Evolutionary conservation across 2,113 vertebrate genomes (phyloP).

Genomic region (Geococcyx californianus): DNA sequence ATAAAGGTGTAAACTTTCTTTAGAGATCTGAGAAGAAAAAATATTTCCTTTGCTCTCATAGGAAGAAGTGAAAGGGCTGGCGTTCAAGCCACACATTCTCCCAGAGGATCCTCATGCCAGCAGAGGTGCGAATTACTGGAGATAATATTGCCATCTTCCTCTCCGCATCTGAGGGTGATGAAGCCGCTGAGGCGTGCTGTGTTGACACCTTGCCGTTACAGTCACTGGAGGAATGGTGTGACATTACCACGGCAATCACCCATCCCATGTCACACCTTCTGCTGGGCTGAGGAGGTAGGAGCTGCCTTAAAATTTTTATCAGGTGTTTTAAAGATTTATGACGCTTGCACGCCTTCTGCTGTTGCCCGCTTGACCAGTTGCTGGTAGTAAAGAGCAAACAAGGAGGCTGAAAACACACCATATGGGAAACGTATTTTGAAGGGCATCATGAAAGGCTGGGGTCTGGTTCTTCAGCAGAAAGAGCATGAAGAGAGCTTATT

Average conservation of each 20-base stretch:
- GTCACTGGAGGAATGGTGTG: conserved; percentile 12
- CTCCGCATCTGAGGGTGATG: conserved; percentile 32
- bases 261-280: not conserved
- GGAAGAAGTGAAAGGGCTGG: conserved; percentile 37
- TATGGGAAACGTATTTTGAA: not conserved
- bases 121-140: conserved; percentile 49
- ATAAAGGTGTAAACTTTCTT: conserved; percentile 20
- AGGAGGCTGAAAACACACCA: not conserved
- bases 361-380: not conserved
- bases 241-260: not conserved
- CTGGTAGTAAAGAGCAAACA: not conserved
- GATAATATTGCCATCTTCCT: conserved; percentile 4
- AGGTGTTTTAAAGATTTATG: conserved; percentile 13
- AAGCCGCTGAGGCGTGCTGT: conserved; percentile 39
- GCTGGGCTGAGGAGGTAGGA: conserved; percentile 6
- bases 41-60: conserved; percentile 6
- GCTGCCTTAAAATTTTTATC: conserved; percentile 44
- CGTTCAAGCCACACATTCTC: not conserved
- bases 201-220: conserved; percentile 32
- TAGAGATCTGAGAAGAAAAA: not conserved
- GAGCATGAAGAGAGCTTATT: not conserved
- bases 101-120: conserved; percentile 22
- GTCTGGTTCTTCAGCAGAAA: not conserved
- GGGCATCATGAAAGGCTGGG: not conserved
- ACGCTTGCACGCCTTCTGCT: not conserved